Base-by-base conservation (phyloP, 2,888 invertebrate species). In the Drosophila subquinaria region DNA sequence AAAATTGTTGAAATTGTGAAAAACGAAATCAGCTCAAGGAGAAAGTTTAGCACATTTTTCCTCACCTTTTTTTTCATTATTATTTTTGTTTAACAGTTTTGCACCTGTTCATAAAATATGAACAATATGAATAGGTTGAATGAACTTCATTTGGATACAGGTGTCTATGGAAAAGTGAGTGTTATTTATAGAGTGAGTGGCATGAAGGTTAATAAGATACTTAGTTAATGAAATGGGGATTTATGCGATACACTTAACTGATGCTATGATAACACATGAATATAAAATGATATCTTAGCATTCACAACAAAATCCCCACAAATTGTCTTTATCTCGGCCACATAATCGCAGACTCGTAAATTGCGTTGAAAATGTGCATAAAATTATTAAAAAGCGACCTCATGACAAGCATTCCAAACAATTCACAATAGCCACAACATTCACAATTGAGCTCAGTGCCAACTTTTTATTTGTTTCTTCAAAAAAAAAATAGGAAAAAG, bases 21-120 rank as follows among this genome's bases (percentile, higher is more conserved):
- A 71, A 79, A 68, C 55, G 61, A 77, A 74, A 80, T 77, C 69
- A 63, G 72, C 59, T 52, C 56, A 62, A 48, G 69, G 81, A 78
- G 83, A 84, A 87, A 84, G 87, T 74, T 72, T 77, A 83, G 75
- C 80, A 87, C 73, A 69, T 72, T 62, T 68, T 68, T 17, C 38
- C 55, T 55, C 59, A 62, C 52, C 52, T 52, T 69, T 69, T 45
- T 51, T 27, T 13, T 27, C n/a, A 11, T 40, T 11, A 27, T 23
- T 42, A 13, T 36, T 36, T 15, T 48, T 33, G 30, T 35, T 56
- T 45, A 61, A 61, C 65, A 56, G 38, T 45, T 73, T 68, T 62
- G 76, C 76, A 76, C 69, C 73, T 76, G 65, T 48, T 40, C 13
- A 57, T 35, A 59, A 57, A 69, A 36, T 33, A 52, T 43, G 45